Percentiles rank a stretch among this genome's conserved stretches.
Conservation (phyloP, 2,888 invertebrate species). For the Agrotis exclamationis region DNA sequence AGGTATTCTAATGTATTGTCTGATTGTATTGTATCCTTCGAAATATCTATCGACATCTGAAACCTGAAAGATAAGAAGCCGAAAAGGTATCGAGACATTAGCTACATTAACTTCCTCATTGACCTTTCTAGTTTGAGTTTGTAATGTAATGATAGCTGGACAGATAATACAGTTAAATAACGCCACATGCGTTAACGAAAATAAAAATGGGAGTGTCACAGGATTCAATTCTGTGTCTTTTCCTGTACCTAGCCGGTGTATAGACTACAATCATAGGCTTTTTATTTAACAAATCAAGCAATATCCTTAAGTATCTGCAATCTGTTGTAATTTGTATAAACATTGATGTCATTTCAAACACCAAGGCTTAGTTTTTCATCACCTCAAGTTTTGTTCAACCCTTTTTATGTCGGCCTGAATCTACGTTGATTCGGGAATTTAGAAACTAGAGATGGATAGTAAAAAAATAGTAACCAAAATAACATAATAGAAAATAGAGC, state of each 20-base stretch:
- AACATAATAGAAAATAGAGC: background rate
- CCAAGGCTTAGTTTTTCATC: too few relatives aligned
- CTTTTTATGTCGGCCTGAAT: too few relatives aligned
- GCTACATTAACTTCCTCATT: background rate
- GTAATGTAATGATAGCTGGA: background rate
- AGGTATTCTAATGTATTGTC: too few relatives aligned
- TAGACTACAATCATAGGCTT: background rate
- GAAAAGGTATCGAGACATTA: too few relatives aligned
- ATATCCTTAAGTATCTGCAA: background rate
- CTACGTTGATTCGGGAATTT: background rate
- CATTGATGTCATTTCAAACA: background rate
- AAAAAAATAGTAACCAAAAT: background rate
- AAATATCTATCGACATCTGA: too few relatives aligned
- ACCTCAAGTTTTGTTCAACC: too few relatives aligned
- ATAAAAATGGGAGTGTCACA: slow-evolving; percentile 17
- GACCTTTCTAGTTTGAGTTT: background rate
- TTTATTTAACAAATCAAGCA: background rate
- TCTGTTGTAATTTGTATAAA: background rate
- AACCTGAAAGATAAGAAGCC: too few relatives aligned
- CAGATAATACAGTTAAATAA: background rate
- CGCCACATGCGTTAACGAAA: background rate
- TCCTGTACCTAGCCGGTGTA: background rate
- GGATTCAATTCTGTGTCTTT: background rate
- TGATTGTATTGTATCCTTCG: too few relatives aligned
- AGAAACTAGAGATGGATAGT: background rate